Percentiles rank a stretch among this genome's conserved stretches.
phyloP scores from a whole-genome alignment of 1,140 invertebrate species.

The Choristoneura fumiferana region DNA sequence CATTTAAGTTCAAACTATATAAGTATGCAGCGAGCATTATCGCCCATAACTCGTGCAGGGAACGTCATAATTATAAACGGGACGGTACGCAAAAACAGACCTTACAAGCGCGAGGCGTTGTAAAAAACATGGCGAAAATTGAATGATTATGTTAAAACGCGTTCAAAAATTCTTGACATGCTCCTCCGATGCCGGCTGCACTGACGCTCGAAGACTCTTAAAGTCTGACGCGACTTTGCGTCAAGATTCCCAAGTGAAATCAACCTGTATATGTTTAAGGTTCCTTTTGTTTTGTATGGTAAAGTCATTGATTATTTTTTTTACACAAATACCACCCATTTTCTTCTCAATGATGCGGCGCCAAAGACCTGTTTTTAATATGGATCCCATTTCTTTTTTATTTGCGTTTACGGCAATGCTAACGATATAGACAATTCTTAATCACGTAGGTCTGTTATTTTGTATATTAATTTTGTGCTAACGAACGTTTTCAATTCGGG shows the following conservation, averaged over 20 bases:
- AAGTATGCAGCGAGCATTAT: background rate
- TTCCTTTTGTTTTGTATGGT: background rate
- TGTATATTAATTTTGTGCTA: slow-evolving; percentile 18
- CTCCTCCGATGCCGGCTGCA: background rate
- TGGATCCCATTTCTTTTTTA: slow-evolving; percentile 3
- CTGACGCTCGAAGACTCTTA: background rate
- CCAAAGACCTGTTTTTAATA: slow-evolving; percentile 13
- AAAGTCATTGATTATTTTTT: slow-evolving; percentile 6
- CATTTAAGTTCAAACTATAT: too few species aligned
- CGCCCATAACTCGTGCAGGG: slow-evolving; percentile 6
- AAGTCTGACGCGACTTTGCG: background rate
- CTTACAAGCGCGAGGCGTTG: background rate
- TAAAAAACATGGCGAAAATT: slow-evolving; percentile 18
- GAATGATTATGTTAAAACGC: slow-evolving; percentile 14
- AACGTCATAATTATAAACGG: slow-evolving; percentile 4
- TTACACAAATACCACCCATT: slow-evolving; percentile 13
- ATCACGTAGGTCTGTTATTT: too few species aligned
- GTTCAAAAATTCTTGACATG: slow-evolving; percentile 17
- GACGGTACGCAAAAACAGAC: background rate
- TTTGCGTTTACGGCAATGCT: background rate
- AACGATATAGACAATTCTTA: too few species aligned
- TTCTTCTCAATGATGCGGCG: slow-evolving; percentile 3
- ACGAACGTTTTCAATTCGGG: slow-evolving; percentile 1
- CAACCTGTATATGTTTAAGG: background rate
- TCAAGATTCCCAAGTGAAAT: background rate